Percentiles rank a stretch among this genome's conserved stretches.
phyloP scores from a whole-genome alignment of 2,113 vertebrate genomes.

The Nycticebus coucang region DNA sequence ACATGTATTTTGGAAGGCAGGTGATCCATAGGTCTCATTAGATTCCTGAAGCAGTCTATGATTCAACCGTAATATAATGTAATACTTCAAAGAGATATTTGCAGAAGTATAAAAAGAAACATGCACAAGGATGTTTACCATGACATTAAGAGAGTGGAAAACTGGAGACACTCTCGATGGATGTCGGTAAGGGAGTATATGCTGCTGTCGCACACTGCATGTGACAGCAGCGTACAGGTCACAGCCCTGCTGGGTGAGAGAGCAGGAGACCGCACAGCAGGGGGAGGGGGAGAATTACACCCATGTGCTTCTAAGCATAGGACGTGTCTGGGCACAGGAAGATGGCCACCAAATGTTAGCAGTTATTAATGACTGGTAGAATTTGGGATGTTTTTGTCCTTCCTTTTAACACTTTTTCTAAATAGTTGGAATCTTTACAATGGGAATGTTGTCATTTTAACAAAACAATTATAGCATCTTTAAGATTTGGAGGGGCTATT shows the following conservation, averaged over 20 bases:
- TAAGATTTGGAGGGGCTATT: background rate
- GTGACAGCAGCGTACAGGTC: background rate
- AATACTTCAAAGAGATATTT: background rate
- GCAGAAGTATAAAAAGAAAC: background rate
- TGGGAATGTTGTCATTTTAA: background rate
- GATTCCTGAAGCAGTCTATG: background rate
- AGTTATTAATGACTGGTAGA: background rate
- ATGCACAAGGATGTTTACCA: background rate
- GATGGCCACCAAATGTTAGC: background rate
- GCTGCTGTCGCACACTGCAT: too few relatives aligned
- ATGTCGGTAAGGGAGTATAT: background rate
- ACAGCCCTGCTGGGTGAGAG: background rate
- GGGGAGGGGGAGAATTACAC: background rate
- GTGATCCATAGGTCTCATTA: background rate
- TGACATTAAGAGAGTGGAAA: background rate
- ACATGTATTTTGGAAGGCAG: background rate
- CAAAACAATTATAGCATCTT: conserved; percentile 29
- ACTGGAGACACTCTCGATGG: background rate
- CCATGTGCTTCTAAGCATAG: background rate
- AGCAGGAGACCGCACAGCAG: background rate
- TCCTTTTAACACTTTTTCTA: background rate
- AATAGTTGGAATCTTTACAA: conserved; percentile 28
- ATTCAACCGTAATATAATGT: background rate
- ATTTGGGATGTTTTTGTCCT: background rate
- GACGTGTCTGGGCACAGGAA: conserved; percentile 6